Evolutionary conservation across 2,797 vertebrate species (phyloP), one percentile per base, ranked within the genome.

Genomic region (Helarctos malayanus): DNA sequence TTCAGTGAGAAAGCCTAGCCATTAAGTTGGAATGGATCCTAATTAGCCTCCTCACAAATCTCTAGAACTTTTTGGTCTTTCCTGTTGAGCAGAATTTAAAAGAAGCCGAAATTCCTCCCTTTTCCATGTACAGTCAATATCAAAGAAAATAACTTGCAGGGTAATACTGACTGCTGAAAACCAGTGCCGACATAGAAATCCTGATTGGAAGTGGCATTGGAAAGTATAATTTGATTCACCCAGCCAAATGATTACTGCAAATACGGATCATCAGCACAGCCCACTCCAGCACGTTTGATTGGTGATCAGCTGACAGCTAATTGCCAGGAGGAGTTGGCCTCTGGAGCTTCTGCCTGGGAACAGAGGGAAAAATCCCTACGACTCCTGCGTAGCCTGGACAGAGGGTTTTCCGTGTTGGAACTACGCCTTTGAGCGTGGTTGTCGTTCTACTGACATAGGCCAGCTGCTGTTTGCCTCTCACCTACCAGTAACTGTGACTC

Each of bases 11-110:
- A 95, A 16, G 4, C 32, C 78, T 89, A 90, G 94, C 97, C 94
- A 93, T 98, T 98, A 98, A 97, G 65, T 97, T 71, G 95, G 94
- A 98, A 98, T 94, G 93, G 89, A 81, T 98, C 97, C 97, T 96
- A 98, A 98, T 97, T 94, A 98, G 95, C 93, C 75, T 97, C 61
- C 49, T 95, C 84, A 94, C 85, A 97, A 91, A 97, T 97, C 96
- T 97, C 85, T 89, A 49, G 96, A 97, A 97, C 94, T 96, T 97
- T 95, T 92, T 91, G 84, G 95, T 97, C 82, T 96, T 97, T 95
- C 89, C 76, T 91, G 38, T 96, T 79, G 91, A 91, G 27, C 85
- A 97, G 85, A 96, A 92, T 29, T 95, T 96, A 97, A 97, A 98
- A 98, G 92, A 94, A 97, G 38, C 82, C 75, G 88, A 54, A 88